Evolutionary conservation across 2,888 invertebrate species (phyloP), one percentile per base, ranked within the genome.

Genomic region (Microctonus brassicae): DNA sequence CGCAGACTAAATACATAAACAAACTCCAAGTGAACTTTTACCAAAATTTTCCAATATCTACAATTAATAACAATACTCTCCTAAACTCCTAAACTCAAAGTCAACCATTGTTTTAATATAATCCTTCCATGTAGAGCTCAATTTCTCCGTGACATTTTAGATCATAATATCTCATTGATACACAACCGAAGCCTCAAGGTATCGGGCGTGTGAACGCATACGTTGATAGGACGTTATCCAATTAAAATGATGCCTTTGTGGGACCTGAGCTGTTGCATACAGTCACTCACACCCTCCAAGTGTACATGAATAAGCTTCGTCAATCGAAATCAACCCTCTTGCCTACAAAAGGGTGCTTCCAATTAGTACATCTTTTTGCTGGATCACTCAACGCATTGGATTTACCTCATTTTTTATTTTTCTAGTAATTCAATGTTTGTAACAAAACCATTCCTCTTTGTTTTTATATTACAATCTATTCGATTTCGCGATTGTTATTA

Each of bases 181-280:
- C n/a, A n/a, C 39, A 72, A 76, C 76, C 77, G 77, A 81, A 80
- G 79, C 79, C 81, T 78, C 78, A 80, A 73, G 72, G 67, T 81
- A 80, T 80, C 77, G 79, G 81, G n/a, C 79, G 79, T 83, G 81
- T 81, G 79, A 81, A 80, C 80, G 80, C 78, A 79, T 78, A 78
- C 81, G 78, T 82, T 81, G 84, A 83, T 82, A 82, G 83, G 82
- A 84, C 82, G 83, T 82, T 84, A 84, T 85, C 85, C 86, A 86
- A 86, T 86, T 86, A 85, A 86, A 85, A 84, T 83, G 79, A 74
- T 77, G 76, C 78, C 79, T 79, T 79, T 79, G 79, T 79, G 75
- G 70, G 72, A 78, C 70, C 71, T 73, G 73, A 76, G 72, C 78
- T 72, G 75, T 76, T 74, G 76, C 75, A 53, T 24, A 75, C n/a